Evolutionary conservation across 2,113 vertebrate genomes (phyloP).

Genomic region (Chaetodon auriga): DNA sequence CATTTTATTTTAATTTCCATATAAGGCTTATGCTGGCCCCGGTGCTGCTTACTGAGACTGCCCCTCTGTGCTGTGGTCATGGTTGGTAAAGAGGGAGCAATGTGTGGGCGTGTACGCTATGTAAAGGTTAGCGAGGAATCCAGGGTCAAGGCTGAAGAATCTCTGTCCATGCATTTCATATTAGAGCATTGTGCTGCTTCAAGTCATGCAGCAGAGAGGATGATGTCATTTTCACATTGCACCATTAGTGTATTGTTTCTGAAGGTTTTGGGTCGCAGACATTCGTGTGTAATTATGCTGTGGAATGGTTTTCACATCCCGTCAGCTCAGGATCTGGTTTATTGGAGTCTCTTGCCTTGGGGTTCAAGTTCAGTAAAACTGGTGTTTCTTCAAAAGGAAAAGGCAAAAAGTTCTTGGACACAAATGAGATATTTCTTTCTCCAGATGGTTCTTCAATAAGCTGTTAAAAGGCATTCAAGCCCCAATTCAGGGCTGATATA

Average conservation of each 20-base stretch:
- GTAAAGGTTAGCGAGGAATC: background rate
- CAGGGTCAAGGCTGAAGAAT: constrained; percentile 21
- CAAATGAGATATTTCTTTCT: background rate
- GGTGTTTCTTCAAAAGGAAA: background rate
- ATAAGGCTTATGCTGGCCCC: constrained; percentile 25
- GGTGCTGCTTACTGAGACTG: constrained; percentile 24
- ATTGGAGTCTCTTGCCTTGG: background rate
- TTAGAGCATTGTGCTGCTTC: background rate
- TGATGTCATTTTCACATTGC: constrained; percentile 11
- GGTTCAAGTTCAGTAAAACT: background rate
- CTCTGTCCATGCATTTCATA: constrained; percentile 13
- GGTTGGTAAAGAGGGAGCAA: constrained; percentile 18
- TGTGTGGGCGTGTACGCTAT: background rate
- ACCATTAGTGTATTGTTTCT: background rate
- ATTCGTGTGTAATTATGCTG: constrained; percentile 36
- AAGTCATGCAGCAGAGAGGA: constrained; percentile 13
- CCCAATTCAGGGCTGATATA: background rate
- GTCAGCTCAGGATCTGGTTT: constrained; percentile 6
- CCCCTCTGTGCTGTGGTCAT: constrained; percentile 6
- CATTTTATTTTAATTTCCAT: constrained; percentile 47
- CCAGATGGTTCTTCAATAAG: constrained; percentile 18
- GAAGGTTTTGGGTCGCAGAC: constrained; percentile 2
- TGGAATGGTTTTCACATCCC: constrained; percentile 47
- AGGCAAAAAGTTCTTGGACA: background rate
- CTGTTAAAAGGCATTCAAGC: background rate